A percentile compares a stretch with the other conserved stretches of the same genome.
Conservation (phyloP, 2,888 invertebrate genomes). For the Spodoptera picta region DNA sequence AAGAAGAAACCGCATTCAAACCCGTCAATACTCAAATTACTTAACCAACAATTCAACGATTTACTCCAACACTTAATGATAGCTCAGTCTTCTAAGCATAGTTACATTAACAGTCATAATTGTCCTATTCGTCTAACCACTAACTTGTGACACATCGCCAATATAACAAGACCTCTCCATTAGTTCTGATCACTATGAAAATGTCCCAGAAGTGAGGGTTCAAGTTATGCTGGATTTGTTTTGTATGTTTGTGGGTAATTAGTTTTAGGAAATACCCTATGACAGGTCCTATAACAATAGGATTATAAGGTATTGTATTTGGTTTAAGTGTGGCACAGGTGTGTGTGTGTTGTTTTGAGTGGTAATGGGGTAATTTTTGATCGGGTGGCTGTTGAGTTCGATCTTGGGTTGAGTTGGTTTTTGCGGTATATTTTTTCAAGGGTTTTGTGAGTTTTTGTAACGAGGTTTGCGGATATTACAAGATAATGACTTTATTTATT, state of each 20-base stretch:
- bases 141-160: conserved; percentile 39
- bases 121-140: conserved; percentile 64
- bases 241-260: conserved; percentile 78
- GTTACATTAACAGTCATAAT: conserved; percentile 72
- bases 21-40: conserved; percentile 3
- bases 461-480: no score
- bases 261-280: conserved; percentile 76
- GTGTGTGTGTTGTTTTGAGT: conserved; percentile 27
- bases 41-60: conserved; percentile 29
- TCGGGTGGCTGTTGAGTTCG: background rate
- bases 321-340: conserved; percentile 62
- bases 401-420: background rate
- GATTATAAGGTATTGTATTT: conserved; percentile 79
- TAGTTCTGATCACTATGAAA: background rate
- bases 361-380: background rate
- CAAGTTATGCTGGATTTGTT: conserved; percentile 44
- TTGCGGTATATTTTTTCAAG: no score
- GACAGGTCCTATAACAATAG: conserved; percentile 69
- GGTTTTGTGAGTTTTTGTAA: no score
- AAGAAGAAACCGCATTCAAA: no score
- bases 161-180: background rate
- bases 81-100: conserved; percentile 62
- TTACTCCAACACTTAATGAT: conserved; percentile 62
- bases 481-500: no score
- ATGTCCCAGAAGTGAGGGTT: conserved; percentile 10